Evolutionary conservation across 2,113 vertebrate species (phyloP), one percentile per base, ranked within the genome.

Genomic region (Origma solitaria): DNA sequence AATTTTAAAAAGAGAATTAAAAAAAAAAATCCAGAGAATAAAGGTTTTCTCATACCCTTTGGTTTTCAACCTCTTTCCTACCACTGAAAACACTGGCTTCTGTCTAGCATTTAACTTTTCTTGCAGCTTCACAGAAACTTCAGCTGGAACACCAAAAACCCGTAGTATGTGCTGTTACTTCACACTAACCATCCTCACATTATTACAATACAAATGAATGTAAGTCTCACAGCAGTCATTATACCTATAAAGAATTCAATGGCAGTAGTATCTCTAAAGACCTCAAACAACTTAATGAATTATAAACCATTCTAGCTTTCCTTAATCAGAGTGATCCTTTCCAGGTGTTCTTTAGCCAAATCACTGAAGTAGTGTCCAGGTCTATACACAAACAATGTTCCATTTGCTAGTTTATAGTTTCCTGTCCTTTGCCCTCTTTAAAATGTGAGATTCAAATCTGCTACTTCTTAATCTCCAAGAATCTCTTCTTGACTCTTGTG

Each of bases 321-420:
- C 28, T 82, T 87, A 60, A 84, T 65, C 58, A 71, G 35, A 68
- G 15, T 38, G 69, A 95, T 92, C 49, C 9, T 77, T 81, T 90
- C 94, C 96, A 96, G 88, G 90, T 97, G 81, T 94, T 90, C 75
- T 84, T 82, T 50, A 90, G 75, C 88, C 57, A 86, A 73, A 92
- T 78, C 90, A 94, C 90, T 95, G 90, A 60, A 94, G 91, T n/a
- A 73, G 38, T 58, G 73, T 79, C 69, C 69, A 95, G n/a, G 45
- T 94, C 91, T 89, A 64, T 95, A 86, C 86, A 90, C 61, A 96
- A 96, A 94, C 92, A 95, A 71, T 57, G 65, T 88, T 95, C 95
- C 83, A 91, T 96, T 96, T 96, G 78, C 75, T 94, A 40, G 81
- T 92, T 86, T 93, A 90, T 57, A 66, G 50, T 82, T 96, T 97